These are phyloP conservation scores for Lampris megalopsis DNA, from an alignment of 2,113 vertebrate genomes.

Conservation along the genomic window DNA sequence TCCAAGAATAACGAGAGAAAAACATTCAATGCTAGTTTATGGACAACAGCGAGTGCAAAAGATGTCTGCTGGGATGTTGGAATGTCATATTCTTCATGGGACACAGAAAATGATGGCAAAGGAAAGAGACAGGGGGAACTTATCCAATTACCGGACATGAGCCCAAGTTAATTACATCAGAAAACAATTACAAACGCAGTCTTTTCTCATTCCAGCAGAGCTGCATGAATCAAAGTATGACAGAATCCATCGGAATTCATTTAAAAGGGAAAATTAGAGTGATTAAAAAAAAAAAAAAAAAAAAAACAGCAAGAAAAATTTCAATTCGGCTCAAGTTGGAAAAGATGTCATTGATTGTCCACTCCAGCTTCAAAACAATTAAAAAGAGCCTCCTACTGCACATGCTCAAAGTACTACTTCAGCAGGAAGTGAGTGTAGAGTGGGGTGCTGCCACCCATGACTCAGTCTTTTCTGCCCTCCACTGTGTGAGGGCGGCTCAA, in stretches of 20 bases:
- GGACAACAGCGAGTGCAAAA: constrained; percentile 76
- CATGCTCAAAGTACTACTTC: constrained; percentile 26
- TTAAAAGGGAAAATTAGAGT: constrained; percentile 75
- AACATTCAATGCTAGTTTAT: constrained; percentile 56
- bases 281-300: constrained; percentile 48
- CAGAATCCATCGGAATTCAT: constrained; percentile 79
- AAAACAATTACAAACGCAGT: constrained; percentile 79
- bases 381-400: constrained; percentile 43
- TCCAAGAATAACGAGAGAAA: constrained; percentile 51
- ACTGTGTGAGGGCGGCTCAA: constrained; percentile 25
- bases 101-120: constrained; percentile 64
- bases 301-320: constrained; percentile 31
- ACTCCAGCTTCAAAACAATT: constrained; percentile 48
- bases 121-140: constrained; percentile 73
- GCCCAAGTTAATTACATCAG: constrained; percentile 76
- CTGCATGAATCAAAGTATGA: constrained; percentile 81
- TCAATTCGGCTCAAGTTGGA: constrained; percentile 60
- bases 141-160: constrained; percentile 78
- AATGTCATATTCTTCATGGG: constrained; percentile 75
- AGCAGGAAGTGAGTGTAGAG: constrained; percentile 32
- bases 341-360: constrained; percentile 70
- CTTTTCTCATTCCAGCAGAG: constrained; percentile 76
- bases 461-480: constrained; percentile 35
- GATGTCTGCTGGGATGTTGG: constrained; percentile 68
- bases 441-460: constrained; percentile 18